Evolutionary conservation across 2,888 invertebrate species (phyloP).

Genomic region (Drosophila nr. fundita): DNA sequence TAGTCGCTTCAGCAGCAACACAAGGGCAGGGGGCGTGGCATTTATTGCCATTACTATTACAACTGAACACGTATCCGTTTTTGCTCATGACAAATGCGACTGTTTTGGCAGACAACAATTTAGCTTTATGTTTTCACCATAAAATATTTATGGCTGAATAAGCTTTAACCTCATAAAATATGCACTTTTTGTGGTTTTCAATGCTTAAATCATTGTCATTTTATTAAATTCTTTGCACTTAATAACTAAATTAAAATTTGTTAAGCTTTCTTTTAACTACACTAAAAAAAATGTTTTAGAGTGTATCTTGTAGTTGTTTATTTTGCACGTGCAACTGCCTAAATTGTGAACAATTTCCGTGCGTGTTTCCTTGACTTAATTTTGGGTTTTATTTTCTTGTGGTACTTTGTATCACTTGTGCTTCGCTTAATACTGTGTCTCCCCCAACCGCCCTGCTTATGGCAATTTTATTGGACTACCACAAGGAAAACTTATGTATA

Average conservation of each 20-base stretch:
- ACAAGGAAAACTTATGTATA: constrained; percentile 51
- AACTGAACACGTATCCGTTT: constrained; percentile 34
- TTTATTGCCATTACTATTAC: constrained; percentile 37
- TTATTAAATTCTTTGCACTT: background rate
- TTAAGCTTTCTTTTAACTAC: background rate
- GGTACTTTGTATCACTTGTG: constrained; percentile 9
- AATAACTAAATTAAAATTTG: background rate
- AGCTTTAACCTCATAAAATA: background rate
- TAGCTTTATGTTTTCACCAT: background rate
- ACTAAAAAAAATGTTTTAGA: background rate
- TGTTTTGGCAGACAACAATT: constrained; percentile 2
- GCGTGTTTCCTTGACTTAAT: constrained; percentile 46
- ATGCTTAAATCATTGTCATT: background rate
- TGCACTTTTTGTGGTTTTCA: background rate
- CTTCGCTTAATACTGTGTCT: background rate
- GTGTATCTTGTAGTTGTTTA: constrained; percentile 8
- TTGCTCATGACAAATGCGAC: constrained; percentile 36
- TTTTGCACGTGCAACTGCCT: background rate
- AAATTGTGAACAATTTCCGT: constrained; percentile 58
- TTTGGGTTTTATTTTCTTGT: constrained; percentile 4
- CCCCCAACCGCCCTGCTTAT: constrained; percentile 6
- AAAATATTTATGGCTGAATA: background rate
- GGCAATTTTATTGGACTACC: constrained; percentile 44
- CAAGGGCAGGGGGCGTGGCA: constrained; percentile 14
- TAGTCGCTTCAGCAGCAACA: constrained; percentile 9